Base-by-base conservation (phyloP, 2,113 vertebrate species). In the Salvator merianae region DNA sequence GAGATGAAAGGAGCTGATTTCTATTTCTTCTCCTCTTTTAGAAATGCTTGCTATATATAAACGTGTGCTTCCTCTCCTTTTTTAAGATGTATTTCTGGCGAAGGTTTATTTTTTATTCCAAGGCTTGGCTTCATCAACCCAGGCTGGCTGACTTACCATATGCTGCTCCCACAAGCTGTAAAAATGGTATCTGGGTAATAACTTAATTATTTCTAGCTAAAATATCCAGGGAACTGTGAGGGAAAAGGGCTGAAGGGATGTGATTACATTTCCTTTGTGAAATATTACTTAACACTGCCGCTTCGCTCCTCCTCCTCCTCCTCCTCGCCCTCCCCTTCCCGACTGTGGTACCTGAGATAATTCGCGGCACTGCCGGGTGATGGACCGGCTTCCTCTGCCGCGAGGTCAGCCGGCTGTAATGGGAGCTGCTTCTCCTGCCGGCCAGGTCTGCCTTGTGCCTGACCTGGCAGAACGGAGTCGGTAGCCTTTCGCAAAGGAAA, bases 1-100 rank as follows among this genome's bases (percentile, higher is more conserved):
- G 62, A 87, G 81, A 81, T 66, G 84, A 85, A 79, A 87, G 76
- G n/a, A 79, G 50, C 79, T 12, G 55, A 83, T 74, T 59, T 28
- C 24, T 65, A 22, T n/a, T 8, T 3, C 7, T 75, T 9, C 9
- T 50, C 10, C 55, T n/a, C 18, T 43, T 40, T 36, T 43, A n/a
- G 65, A n/a, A 77, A 59, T 7, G 8, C 22, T 30, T 77, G 50
- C 79, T 86, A 76, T 81, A 76, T 81, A 69, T 79, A 79, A 71
- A 55, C 55, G 16, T 28, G 2, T 1, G 36, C 14, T 30, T 59
- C 32, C 70, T 75, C 18, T 34, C 24, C 28, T 28, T 26, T 32
- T 32, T 24, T 4, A 28, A 76, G 30, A 73, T 65, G 9, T 83
- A 83, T 83, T 83, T 76, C 68, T 8, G n/a, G 82, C 10, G 20